phyloP scores from a whole-genome alignment of 1,140 invertebrate genomes.

The Brachionus manjavacas region DNA sequence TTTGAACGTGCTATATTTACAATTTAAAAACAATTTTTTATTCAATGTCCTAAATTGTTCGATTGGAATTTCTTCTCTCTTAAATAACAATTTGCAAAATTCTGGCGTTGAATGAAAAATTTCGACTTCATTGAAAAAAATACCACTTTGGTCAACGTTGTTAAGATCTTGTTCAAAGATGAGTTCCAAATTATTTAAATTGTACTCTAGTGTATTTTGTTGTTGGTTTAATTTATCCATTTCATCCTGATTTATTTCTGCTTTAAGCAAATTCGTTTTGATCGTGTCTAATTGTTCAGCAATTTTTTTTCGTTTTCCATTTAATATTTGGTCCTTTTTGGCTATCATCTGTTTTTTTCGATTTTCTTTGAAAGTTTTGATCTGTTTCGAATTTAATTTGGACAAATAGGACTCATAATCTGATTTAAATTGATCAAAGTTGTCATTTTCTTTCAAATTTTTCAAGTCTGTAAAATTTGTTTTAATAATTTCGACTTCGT shows the following conservation, averaged over 20 bases:
- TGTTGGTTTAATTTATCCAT: not conserved
- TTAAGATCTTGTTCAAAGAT: not conserved
- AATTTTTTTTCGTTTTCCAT: constrained; percentile 22
- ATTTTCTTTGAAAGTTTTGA: not conserved
- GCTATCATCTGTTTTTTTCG: not conserved
- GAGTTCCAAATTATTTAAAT: not conserved
- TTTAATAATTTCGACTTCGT: not conserved
- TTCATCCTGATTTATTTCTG: not conserved
- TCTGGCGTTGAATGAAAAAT: not conserved
- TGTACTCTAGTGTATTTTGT: not conserved
- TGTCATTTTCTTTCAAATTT: not conserved
- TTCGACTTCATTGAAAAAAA: constrained; percentile 1
- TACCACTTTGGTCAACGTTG: not conserved
- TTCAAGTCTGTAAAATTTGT: not conserved
- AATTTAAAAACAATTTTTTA: not conserved
- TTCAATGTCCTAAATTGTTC: not conserved
- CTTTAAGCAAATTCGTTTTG: not conserved
- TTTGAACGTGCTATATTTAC: constrained; percentile 21
- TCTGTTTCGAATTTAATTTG: not conserved
- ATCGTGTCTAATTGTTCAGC: not conserved
- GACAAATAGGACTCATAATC: not conserved
- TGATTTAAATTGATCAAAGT: not conserved
- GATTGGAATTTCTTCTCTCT: not conserved
- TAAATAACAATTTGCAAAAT: not conserved
- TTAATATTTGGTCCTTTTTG: constrained; percentile 6